Conservation (phyloP, 2,113 vertebrate species). For the Chrysemys picta region DNA sequence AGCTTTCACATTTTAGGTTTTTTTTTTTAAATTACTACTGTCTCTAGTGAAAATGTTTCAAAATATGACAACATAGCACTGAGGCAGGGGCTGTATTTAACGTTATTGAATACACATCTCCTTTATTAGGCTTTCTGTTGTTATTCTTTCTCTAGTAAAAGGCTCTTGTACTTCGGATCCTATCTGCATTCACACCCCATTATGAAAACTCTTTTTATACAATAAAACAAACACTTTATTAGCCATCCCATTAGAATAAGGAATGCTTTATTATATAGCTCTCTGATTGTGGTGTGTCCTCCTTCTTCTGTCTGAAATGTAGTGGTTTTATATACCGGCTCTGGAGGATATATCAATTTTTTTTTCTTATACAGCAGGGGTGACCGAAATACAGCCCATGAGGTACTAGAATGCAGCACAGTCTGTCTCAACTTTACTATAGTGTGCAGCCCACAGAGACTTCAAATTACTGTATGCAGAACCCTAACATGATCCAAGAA, state of each 20-base stretch:
- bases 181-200: background rate
- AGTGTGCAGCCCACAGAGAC: background rate
- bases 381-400: background rate
- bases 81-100: background rate
- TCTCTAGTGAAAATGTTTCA: constrained; percentile 6
- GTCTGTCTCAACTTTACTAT: background rate
- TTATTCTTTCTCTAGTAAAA: background rate
- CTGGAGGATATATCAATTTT: background rate
- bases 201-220: background rate
- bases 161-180: background rate
- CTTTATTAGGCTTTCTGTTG: background rate
- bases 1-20: constrained; percentile 28
- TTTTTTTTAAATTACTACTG: background rate
- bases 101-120: background rate
- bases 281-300: background rate
- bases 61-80: background rate
- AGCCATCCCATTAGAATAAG: background rate
- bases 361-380: background rate
- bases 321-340: rapidly evolving
- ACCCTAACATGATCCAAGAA: background rate
- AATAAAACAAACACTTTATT: background rate
- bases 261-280: background rate
- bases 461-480: background rate
- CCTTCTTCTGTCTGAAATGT: background rate
- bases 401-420: background rate